Evolutionary conservation across 35 echinoderm and acorn worm species (phyloP).

Genomic region (Strongylocentrotus purpuratus): DNA sequence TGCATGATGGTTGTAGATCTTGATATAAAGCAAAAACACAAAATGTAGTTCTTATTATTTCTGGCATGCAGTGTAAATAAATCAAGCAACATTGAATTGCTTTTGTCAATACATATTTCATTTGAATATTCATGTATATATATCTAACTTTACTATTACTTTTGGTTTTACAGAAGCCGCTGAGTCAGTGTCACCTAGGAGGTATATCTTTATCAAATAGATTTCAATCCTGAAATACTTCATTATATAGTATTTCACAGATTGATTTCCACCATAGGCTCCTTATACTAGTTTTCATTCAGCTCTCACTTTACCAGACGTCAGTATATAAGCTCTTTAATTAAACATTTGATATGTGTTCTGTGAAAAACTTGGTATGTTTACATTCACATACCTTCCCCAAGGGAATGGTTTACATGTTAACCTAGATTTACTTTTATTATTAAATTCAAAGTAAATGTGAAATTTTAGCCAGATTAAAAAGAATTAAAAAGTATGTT

Average conservation of each 20-base stretch:
- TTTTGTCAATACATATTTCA: not conserved
- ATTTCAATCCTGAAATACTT: not conserved
- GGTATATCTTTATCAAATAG: constrained; percentile 37
- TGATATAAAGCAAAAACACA: too few relatives aligned
- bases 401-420: not conserved
- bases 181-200: constrained; percentile 54
- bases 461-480: too few relatives aligned
- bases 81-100: not conserved
- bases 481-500: too few relatives aligned
- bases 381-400: not conserved
- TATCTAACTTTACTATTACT: constrained; percentile 17
- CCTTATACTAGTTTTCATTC: not conserved
- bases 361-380: too few relatives aligned
- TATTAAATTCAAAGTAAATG: too few relatives aligned
- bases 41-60: not conserved
- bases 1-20: too few relatives aligned
- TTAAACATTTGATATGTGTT: not conserved
- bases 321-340: not conserved
- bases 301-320: not conserved
- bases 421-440: too few relatives aligned
- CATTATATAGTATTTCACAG: not conserved
- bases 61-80: not conserved
- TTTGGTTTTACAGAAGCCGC: constrained; percentile 51
- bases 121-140: not conserved
- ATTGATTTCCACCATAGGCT: not conserved